Conservation (phyloP, 2,888 invertebrate species). For the Epinotia demarniana region DNA sequence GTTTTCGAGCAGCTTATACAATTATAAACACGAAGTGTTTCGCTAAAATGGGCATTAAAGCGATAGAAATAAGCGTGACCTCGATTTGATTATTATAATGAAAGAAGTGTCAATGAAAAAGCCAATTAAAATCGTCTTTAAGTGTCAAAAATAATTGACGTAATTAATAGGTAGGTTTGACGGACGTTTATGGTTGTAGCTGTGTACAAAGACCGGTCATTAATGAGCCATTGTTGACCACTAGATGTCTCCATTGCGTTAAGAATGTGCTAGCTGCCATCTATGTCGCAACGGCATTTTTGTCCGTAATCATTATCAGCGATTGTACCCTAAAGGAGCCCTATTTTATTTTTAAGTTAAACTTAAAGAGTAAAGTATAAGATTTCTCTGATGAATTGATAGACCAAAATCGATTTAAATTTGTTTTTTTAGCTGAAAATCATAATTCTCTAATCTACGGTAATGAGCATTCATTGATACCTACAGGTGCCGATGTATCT, state of each 20-base stretch:
- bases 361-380: no score
- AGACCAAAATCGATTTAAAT: no score
- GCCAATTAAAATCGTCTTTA: conserved; percentile 9
- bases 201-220: conserved; percentile 20
- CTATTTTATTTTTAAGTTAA: no score
- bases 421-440: no score
- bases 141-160: conserved; percentile 38
- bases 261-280: conserved; percentile 16
- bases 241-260: conserved; percentile 37
- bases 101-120: conserved; percentile 2
- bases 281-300: conserved; percentile 12
- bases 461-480: no score
- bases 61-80: not conserved
- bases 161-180: conserved; percentile 27
- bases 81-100: not conserved
- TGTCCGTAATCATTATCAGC: no score
- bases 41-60: not conserved
- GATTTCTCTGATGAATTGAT: no score
- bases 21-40: not conserved
- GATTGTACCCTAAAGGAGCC: no score
- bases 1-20: not conserved
- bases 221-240: conserved; percentile 27
- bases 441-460: no score
- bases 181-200: conserved; percentile 17
- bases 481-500: no score